Evolutionary conservation across 2,113 vertebrate genomes (phyloP), one percentile per base, ranked within the genome.

Genomic region (Macquaria ambigua): DNA sequence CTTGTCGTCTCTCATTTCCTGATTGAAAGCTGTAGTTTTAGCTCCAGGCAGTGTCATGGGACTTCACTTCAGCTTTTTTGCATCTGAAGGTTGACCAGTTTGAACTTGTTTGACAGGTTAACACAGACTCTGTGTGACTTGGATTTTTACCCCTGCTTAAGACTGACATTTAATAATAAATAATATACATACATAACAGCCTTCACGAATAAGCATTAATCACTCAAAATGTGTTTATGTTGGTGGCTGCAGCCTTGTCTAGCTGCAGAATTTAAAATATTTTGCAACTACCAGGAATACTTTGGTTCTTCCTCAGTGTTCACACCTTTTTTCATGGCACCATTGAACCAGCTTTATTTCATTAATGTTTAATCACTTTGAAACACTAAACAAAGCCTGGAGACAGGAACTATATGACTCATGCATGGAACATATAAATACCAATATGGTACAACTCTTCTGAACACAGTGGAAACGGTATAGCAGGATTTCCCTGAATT

Each of bases 1-100:
- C 39, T 62, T 2, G 4, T 28, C 34, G 34, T 34, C n/a, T 79
- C 77, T 83, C 48, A 12, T 21, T 84, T 89, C 74, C 82, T 70
- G 58, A 74, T 11, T 63, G 67, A 61, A 48, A 71, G 63, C 34
- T 70, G 21, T 6, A 25, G 8, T 56, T 77, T 31, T 9, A 46
- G 64, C 18, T 63, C 25, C 25, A 50, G 73, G 23, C 50, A 6
- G 6, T 12, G 14, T 58, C 9, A 12, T 4, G 41, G 14, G 56
- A 68, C 31, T 8, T 15, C 3, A 21, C 41, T 15, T 50, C 8
- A 23, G 6, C 12, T 31, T 21, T 31, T 23, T 31, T n/a, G 6
- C 18, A 55, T 25, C 41, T 21, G 1, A 6, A 31, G 3, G 4
- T 16, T 6, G 8, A 56, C 10, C 5, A 3, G 12, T 34, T 53